Conservation (phyloP, 1,140 invertebrate species). For the Aphelinus atriplicis region DNA sequence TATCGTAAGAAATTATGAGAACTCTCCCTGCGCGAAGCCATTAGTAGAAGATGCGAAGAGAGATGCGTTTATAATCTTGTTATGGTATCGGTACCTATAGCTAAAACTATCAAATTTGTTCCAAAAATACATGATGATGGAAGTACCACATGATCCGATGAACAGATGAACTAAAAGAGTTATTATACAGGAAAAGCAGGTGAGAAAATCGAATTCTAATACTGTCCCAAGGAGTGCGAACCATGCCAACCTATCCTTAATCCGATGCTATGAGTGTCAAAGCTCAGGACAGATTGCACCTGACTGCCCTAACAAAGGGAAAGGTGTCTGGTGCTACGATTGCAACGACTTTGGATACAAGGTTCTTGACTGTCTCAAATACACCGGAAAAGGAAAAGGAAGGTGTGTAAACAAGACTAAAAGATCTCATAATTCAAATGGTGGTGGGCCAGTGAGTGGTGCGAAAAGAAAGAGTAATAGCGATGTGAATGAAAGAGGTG, state of each 20-base stretch:
- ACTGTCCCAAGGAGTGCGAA: no score
- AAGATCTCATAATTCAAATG: no score
- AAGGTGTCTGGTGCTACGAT: not conserved
- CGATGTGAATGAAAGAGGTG: no score
- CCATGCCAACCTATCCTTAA: no score
- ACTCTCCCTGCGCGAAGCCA: constrained; percentile 22
- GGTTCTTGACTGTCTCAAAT: no score
- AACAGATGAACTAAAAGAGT: constrained; percentile 37
- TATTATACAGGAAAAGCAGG: constrained; percentile 11
- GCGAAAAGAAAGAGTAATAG: no score
- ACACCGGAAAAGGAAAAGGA: no score
- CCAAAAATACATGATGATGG: constrained; percentile 36
- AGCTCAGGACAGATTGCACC: constrained; percentile 12
- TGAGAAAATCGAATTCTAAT: no score
- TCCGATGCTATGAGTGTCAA: no score
- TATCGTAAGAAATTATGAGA: constrained; percentile 39
- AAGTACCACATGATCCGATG: constrained; percentile 21
- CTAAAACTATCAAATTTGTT: constrained; percentile 39
- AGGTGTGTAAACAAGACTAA: no score
- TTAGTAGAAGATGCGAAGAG: constrained; percentile 42
- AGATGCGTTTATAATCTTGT: constrained; percentile 42
- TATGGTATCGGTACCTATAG: constrained; percentile 34
- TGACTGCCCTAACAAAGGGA: not conserved
- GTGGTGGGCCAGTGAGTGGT: no score
- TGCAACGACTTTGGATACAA: no score